A percentile compares a stretch with the other conserved stretches of the same genome.
Evolutionary conservation across 2,888 invertebrate genomes (phyloP).

Genomic region (Epirrhoe tristata): DNA sequence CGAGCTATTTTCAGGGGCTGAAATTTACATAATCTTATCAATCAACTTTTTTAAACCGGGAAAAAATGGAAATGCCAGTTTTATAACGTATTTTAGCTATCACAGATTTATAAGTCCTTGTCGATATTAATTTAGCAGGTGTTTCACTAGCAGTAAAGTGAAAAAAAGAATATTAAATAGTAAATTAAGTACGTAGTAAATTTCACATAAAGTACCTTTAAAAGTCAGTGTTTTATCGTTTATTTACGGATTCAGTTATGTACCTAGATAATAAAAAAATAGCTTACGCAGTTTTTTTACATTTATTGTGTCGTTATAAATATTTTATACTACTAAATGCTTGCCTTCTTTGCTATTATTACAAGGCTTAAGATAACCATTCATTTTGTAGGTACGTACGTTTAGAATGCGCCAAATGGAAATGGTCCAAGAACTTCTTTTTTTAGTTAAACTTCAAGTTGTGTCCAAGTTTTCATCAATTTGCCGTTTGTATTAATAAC

Average conservation of each 20-base stretch:
- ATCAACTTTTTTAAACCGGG: neutral
- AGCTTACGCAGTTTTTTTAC: constrained; percentile 5
- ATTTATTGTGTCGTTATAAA: constrained; percentile 1
- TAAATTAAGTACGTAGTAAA: neutral
- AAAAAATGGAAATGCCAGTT: neutral
- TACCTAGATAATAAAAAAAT: neutral
- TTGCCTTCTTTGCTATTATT: constrained; percentile 36
- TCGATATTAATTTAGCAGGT: neutral
- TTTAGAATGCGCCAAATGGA: too few relatives aligned
- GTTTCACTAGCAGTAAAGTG: neutral
- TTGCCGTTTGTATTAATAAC: too few relatives aligned
- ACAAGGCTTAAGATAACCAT: constrained; percentile 19
- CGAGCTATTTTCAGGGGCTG: neutral
- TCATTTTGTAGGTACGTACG: neutral
- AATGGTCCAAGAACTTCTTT: too few relatives aligned
- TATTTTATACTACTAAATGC: constrained; percentile 8
- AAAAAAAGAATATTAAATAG: too few relatives aligned
- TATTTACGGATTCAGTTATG: neutral
- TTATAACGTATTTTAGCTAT: neutral
- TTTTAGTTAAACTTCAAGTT: too few relatives aligned
- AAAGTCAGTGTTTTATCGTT: constrained; percentile 5
- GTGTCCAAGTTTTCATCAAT: too few relatives aligned
- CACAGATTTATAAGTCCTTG: neutral
- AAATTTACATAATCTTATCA: neutral
- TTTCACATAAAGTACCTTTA: neutral